These are phyloP conservation scores for Lycophotia porphyrea DNA, from an alignment of 2,888 invertebrate species.

Conservation along the genomic window DNA sequence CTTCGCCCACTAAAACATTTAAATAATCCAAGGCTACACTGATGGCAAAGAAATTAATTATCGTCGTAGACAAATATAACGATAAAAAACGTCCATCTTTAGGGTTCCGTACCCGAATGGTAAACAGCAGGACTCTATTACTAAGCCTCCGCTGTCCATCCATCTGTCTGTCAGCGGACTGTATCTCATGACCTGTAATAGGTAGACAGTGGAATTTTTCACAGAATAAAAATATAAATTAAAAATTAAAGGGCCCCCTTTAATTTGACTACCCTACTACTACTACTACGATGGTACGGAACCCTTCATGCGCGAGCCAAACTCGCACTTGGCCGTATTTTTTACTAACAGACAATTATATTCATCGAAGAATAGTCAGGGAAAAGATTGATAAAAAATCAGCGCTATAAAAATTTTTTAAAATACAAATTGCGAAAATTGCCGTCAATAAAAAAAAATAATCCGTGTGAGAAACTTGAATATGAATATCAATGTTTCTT, in stretches of 20 bases:
- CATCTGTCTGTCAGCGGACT: no score
- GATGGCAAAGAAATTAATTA: constrained; percentile 7
- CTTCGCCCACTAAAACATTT: constrained; percentile 33
- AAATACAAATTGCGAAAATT: constrained; percentile 24
- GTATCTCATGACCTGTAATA: no score
- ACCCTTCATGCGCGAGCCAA: no score
- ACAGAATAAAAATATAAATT: no score
- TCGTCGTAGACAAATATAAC: neutral
- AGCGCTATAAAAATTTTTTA: neutral
- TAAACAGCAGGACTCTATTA: no score
- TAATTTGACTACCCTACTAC: no score
- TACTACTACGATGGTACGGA: no score
- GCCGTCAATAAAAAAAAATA: constrained; percentile 21
- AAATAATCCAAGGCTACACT: constrained; percentile 21
- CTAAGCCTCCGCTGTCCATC: no score
- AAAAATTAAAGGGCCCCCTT: no score
- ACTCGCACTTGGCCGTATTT: no score
- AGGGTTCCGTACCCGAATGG: no score
- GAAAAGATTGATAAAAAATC: neutral
- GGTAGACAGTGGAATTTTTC: no score
- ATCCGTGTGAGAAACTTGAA: constrained; percentile 12
- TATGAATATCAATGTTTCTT: constrained; percentile 19
- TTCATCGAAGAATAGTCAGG: neutral
- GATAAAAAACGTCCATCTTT: constrained; percentile 7
- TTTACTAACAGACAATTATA: neutral